Base-by-base conservation (phyloP, 2,888 invertebrate genomes). In the Diadegma fenestrale region DNA sequence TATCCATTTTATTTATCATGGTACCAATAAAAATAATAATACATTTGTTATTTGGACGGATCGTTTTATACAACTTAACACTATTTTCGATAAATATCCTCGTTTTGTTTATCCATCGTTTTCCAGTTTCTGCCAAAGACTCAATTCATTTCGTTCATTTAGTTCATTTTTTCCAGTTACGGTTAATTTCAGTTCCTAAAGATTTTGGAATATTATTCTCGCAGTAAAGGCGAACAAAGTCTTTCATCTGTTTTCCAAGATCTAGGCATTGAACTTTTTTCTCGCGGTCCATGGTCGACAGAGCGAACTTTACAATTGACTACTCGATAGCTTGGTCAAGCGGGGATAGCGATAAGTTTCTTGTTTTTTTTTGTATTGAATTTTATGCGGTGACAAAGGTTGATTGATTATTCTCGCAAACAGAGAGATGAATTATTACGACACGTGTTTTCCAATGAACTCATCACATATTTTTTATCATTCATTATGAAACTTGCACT, bases 1-100 rank as follows among this genome's bases (percentile, higher is more conserved):
- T 30, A 75, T 72, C 73, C 63, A 79, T 26, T 69, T 37, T 75
- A 12, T 85, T 78, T n/a, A 80, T 76, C 75, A 80, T 80, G 68
- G 5, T 66, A 54, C 64, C 30, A 45, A 66, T 54, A 76, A 43
- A 64, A 71, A 72, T 43, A 80, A 82, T 76, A 84, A 80, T 80
- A 80, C 45, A 66, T 61, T 71, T 51, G 37, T 33, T 43, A 43
- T 75, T 75, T 82, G 85, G 85, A 85, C 85, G 85, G 85, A 85
- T 64, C 43, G 63, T 75, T 82, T 75, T 19, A 69, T 63, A 68
- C 69, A 54, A 82, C 81, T 81, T 73, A 63, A 72, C 17, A 41
- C 68, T 54, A 78, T 43, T 79, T 79, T 48, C 6, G 37, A 63
- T 41, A 45, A 22, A 45, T 45, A 45, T 33, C 45, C 26, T 51